Conservation (phyloP, 64 coral and sea anemone genomes). For the Pachyseris speciosa region DNA sequence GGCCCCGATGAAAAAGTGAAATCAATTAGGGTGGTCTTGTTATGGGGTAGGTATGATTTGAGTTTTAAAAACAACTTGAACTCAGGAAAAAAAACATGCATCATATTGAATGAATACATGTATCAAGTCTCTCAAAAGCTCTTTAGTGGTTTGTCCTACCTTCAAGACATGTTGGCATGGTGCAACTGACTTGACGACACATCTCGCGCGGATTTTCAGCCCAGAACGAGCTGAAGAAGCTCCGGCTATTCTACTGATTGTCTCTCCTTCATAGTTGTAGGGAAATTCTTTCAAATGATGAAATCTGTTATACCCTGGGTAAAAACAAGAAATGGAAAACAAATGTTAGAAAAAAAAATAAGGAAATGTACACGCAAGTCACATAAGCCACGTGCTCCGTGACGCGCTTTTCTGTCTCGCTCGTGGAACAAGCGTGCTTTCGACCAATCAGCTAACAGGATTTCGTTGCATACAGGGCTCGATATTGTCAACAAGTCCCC, state of each 20-base stretch:
- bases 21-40: slow-evolving; percentile 10
- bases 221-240: slow-evolving; percentile 77
- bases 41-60: neutral
- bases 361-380: neutral
- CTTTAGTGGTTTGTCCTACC: slow-evolving; percentile 44
- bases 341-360: neutral
- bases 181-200: slow-evolving; percentile 63
- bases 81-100: neutral
- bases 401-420: neutral
- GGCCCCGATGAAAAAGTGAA: neutral
- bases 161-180: slow-evolving; percentile 91
- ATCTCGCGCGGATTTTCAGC: slow-evolving; percentile 86
- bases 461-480: neutral
- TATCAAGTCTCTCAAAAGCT: neutral
- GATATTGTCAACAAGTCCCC: neutral
- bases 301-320: slow-evolving; percentile 65
- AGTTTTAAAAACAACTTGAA: neutral
- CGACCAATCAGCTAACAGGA: neutral
- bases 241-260: slow-evolving; percentile 75
- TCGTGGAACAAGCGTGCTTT: neutral
- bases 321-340: neutral
- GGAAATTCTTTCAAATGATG: slow-evolving; percentile 39
- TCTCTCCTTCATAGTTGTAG: slow-evolving; percentile 94
- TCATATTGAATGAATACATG: neutral
- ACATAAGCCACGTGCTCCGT: neutral